These are phyloP conservation scores for Caenorhabditis tropicalis DNA, from an alignment of 1,140 invertebrate species.

Conservation along the genomic window DNA sequence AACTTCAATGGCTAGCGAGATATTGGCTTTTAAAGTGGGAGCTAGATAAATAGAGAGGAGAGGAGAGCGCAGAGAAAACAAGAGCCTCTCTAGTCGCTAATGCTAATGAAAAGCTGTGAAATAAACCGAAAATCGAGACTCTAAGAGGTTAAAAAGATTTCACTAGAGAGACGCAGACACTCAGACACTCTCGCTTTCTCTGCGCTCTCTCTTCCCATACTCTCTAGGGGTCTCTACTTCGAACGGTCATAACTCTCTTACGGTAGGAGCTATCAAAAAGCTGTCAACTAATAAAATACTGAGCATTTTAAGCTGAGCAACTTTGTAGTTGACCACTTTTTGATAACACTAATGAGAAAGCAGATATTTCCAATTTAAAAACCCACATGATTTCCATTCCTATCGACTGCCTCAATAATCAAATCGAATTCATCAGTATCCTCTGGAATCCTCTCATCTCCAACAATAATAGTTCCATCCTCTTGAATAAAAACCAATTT, in stretches of 20 bases:
- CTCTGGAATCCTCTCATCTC: neutral
- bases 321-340: neutral
- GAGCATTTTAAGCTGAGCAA: neutral
- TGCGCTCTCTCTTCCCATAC: no score
- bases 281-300: neutral
- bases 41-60: no score
- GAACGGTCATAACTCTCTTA: neutral
- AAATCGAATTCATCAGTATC: slow-evolving; percentile 12
- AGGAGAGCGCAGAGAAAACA: no score
- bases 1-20: no score
- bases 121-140: no score
- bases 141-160: no score
- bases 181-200: neutral
- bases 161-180: no score
- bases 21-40: no score
- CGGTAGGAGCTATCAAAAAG: neutral
- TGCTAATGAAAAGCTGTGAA: no score
- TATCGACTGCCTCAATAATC: slow-evolving; percentile 25
- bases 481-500: slow-evolving; percentile 48
- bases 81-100: no score
- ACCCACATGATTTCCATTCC: slow-evolving; percentile 45
- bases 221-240: neutral
- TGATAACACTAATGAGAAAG: neutral
- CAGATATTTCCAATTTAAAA: neutral
- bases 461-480: slow-evolving; percentile 40